Base-by-base conservation (phyloP, 2,888 invertebrate genomes). In the Pachliopta kotzebuea region DNA sequence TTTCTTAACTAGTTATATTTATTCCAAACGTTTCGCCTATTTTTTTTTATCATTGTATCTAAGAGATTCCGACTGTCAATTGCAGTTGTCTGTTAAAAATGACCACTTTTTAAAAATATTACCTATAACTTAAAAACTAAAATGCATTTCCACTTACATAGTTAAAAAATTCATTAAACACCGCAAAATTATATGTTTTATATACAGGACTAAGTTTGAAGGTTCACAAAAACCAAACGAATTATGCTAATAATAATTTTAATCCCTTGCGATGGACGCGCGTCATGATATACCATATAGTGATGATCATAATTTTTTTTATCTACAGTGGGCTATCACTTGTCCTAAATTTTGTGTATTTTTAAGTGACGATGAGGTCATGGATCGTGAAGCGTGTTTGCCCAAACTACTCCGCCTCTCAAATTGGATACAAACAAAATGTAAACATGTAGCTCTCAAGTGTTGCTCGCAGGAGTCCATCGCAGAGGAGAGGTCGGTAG, bases 51-150 rank as follows among this genome's bases (percentile, higher is more conserved):
- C 85, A 88, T 88, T 87, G 85, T 80, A 79, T 86, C 90, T 90
- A 91, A 90, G 90, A 90, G 90, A 91, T 90, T 91, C 89, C 53
- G 79, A 84, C 86, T 84, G 86, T 78, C 83, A 74, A 84, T 76
- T 76, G 83, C 86, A 86, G 84, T 83, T 82, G 83, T 88, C 88
- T 73, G 74, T 86, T 89, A 90, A 85, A 90, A 85, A 88, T 86
- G 86, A 89, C 84, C 80, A 77, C 14, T 88, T n/a, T n/a, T 88
- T 86, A 82, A 88, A 88, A 88, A 88, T 90, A 90, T 90, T 88
- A 85, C 88, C 91, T 90, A 90, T 84, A 88, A 89, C 89, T 88
- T 90, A 89, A 83, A 84, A 91, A 90, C 90, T 90, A 91, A 90
- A 90, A 91, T 90, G 90, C 90, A 85, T 88, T 88, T 88, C 76